phyloP scores from a whole-genome alignment of 2,113 vertebrate genomes.

The Xenopus tropicalis region UCB_Xtro_10.0 CM004445.2:82674001-82674500 shows the following conservation, averaged over 20 bases:
- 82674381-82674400: conserved; percentile 25
- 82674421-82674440: no score
- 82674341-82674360: conserved; percentile 46
- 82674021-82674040: no score
- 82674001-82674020: no score
- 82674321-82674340: conserved; percentile 42
- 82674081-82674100: no score
- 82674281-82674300: conserved; percentile 45
- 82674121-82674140: no score
- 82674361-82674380: conserved; percentile 30
- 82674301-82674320: conserved; percentile 43
- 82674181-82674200: conserved; percentile 34
- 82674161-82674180: background rate
- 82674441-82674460: no score
- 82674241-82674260: conserved; percentile 39
- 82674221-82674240: conserved; percentile 37
- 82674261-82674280: conserved; percentile 40
- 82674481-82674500: no score
- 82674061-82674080: no score
- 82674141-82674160: background rate
- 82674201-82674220: conserved; percentile 29
- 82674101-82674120: no score
- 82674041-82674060: no score
- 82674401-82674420: background rate
- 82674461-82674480: no score